Percentiles rank a stretch among this genome's conserved stretches.
These are phyloP conservation scores for Periparus ater DNA, from an alignment of 2,797 vertebrate genomes.

Conservation along the genomic window DNA sequence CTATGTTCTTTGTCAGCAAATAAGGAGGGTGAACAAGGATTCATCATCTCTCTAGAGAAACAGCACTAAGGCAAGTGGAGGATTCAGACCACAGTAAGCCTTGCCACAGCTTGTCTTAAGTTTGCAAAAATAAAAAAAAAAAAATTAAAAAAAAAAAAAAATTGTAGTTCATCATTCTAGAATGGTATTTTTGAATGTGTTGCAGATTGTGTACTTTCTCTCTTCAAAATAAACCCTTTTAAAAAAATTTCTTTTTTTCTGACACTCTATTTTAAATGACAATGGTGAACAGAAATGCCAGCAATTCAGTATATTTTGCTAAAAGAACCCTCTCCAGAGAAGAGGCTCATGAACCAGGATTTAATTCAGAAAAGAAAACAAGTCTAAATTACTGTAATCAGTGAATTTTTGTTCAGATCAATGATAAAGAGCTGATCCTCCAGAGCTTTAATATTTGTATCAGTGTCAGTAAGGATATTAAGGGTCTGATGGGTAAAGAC, in stretches of 20 bases:
- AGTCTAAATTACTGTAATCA: constrained; percentile 1
- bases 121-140: not conserved
- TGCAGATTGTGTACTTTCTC: not conserved
- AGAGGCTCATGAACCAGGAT: not conserved
- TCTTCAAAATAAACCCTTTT: not conserved
- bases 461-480: not conserved
- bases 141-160: not conserved
- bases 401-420: not conserved
- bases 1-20: constrained; percentile 7
- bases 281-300: not conserved
- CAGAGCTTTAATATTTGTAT: not conserved
- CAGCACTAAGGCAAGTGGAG: not conserved
- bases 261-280: not conserved
- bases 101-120: not conserved
- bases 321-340: not conserved
- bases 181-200: not conserved
- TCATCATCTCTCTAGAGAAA: not conserved
- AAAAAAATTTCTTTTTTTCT: not conserved
- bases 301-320: not conserved
- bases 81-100: not conserved
- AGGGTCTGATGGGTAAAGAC: not conserved
- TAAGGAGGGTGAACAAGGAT: not conserved
- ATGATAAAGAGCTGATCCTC: not conserved
- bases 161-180: not conserved
- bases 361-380: constrained; percentile 13